These are phyloP conservation scores for Agonum fuliginosum DNA, from an alignment of 2,888 invertebrate species.

Conservation along the genomic window DNA sequence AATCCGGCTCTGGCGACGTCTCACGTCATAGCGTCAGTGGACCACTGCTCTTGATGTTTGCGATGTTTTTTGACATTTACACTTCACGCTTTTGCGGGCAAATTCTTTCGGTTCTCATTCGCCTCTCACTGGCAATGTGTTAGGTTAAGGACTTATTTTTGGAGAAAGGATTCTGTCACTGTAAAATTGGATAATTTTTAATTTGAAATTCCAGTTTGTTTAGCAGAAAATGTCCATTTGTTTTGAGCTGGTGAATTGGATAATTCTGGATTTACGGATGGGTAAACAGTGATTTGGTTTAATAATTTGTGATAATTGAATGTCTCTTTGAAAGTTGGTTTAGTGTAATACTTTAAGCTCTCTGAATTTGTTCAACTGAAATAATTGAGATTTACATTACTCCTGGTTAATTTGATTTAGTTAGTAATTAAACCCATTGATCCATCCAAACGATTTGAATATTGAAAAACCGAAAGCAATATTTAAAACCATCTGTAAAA, in stretches of 20 bases:
- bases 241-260: background rate
- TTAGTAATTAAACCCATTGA: background rate
- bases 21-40: conserved; percentile 2
- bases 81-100: conserved; percentile 11
- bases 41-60: conserved; percentile 21
- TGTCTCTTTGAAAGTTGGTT: background rate
- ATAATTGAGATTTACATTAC: background rate
- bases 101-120: conserved; percentile 2
- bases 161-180: background rate
- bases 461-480: too few species aligned
- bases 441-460: too few species aligned
- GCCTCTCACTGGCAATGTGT: background rate
- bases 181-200: background rate
- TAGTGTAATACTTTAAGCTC: background rate
- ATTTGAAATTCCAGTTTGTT: background rate
- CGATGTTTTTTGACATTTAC: conserved; percentile 27
- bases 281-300: background rate
- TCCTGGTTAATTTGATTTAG: background rate
- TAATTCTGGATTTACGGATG: background rate
- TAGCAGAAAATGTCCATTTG: background rate
- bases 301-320: background rate
- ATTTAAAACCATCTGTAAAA: too few species aligned
- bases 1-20: conserved; percentile 14
- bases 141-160: background rate
- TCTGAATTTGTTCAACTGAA: background rate